These are phyloP conservation scores for Tiliacea aurago DNA, from an alignment of 2,888 invertebrate genomes.

Conservation along the genomic window DNA sequence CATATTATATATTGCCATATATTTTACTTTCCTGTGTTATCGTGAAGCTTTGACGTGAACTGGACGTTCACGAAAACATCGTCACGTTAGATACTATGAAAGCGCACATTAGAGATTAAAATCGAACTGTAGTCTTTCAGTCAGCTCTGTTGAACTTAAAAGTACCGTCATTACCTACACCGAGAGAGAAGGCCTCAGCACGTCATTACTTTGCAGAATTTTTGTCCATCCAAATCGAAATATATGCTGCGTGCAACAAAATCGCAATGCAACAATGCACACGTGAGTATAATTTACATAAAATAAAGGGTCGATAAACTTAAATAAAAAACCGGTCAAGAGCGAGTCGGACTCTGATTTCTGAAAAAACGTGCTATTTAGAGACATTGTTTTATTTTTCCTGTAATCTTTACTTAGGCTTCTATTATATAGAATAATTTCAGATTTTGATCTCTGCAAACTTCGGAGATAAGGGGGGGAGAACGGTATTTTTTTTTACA, in stretches of 20 bases:
- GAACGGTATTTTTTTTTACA: too few species aligned
- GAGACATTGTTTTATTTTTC: too few species aligned
- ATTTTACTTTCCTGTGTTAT: not conserved
- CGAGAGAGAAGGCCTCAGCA: slow-evolving; percentile 5
- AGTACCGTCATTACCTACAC: slow-evolving; percentile 10
- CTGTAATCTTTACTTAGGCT: too few species aligned
- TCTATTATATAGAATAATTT: too few species aligned
- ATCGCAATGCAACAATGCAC: slow-evolving; percentile 29
- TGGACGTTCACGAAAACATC: not conserved
- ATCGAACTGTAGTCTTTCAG: not conserved
- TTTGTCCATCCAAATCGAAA: slow-evolving; percentile 27
- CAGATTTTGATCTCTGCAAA: too few species aligned
- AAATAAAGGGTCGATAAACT: not conserved
- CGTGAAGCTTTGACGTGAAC: not conserved
- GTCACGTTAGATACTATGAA: not conserved
- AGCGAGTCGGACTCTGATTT: too few species aligned
- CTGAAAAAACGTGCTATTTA: too few species aligned
- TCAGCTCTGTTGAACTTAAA: slow-evolving; percentile 5
- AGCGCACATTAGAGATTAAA: not conserved
- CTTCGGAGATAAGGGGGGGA: too few species aligned
- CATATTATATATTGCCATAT: not conserved
- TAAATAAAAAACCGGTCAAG: too few species aligned
- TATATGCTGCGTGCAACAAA: slow-evolving; percentile 36
- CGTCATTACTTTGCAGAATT: slow-evolving; percentile 34
- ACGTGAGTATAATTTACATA: slow-evolving; percentile 19